Evolutionary conservation across 2,113 vertebrate genomes (phyloP).

Genomic region (Hydropotes inermis): DNA sequence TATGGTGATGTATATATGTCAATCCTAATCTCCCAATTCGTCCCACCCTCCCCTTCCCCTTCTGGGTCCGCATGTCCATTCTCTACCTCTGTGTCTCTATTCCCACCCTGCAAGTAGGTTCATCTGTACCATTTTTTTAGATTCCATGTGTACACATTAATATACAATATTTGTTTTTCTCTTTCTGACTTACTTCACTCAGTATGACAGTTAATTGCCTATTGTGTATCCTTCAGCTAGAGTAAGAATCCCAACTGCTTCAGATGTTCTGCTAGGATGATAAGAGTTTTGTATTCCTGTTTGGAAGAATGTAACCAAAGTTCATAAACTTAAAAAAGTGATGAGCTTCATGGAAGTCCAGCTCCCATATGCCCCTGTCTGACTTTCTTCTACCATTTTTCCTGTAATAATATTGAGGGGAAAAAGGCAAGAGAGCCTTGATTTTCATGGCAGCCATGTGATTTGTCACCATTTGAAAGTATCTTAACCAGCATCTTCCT

Average conservation of each 20-base stretch:
- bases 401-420: background rate
- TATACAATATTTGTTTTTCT: background rate
- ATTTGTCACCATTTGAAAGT: background rate
- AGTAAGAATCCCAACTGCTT: background rate
- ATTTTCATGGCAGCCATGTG: background rate
- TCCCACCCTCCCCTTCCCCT: background rate
- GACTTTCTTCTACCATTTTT: background rate
- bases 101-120: background rate
- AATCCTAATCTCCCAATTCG: background rate
- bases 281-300: background rate
- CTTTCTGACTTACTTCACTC: background rate
- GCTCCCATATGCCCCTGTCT: background rate
- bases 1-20: background rate
- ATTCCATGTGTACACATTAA: background rate
- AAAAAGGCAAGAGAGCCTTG: background rate
- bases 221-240: background rate
- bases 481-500: background rate
- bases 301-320: background rate
- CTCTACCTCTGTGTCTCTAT: background rate
- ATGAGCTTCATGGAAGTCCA: background rate
- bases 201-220: background rate
- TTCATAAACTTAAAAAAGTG: background rate
- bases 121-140: background rate
- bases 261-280: background rate
- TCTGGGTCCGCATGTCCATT: background rate